Percentiles rank a stretch among this genome's conserved stretches.
Conservation (phyloP, 37 sponge, comb jelly and placozoan species). For the Oopsacas minuta region DNA sequence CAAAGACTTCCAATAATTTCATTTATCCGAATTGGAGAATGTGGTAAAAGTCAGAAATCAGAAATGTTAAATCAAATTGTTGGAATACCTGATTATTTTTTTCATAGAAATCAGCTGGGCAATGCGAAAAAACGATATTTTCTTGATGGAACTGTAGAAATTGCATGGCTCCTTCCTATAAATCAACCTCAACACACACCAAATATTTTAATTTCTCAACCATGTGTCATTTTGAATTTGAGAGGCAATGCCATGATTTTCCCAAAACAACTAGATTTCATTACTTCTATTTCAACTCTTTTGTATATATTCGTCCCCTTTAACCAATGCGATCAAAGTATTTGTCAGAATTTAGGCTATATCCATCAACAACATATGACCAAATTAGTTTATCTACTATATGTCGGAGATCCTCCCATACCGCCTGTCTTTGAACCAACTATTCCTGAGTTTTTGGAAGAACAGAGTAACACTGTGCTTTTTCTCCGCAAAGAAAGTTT, state of each 20-base stretch:
- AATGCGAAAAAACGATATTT: neutral
- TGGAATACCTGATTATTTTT: slow-evolving; percentile 18
- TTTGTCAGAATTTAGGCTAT: neutral
- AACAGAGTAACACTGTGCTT: neutral
- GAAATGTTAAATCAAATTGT: slow-evolving; percentile 20
- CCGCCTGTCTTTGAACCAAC: neutral
- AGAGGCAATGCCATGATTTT: slow-evolving; percentile 22
- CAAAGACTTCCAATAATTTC: slow-evolving; percentile 26
- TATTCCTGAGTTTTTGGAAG: neutral
- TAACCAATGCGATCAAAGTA: neutral
- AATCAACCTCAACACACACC: neutral
- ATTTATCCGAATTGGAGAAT: slow-evolving; percentile 23
- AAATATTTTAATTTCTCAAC: no score
- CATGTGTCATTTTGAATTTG: slow-evolving; percentile 23
- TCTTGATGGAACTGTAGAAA: slow-evolving; percentile 22
- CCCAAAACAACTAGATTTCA: slow-evolving; percentile 12
- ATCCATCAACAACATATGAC: neutral
- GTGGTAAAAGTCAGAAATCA: slow-evolving; percentile 24
- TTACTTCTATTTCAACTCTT: neutral
- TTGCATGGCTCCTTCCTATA: slow-evolving; percentile 26
- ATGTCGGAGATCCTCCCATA: neutral
- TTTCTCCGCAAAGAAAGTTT: neutral
- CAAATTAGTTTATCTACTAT: neutral
- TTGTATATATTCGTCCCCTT: neutral
- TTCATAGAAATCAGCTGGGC: slow-evolving; percentile 22